Percentiles rank a stretch among this genome's conserved stretches.
Conservation (phyloP, 2,113 vertebrate species). For the Regulus satrapa region DNA sequence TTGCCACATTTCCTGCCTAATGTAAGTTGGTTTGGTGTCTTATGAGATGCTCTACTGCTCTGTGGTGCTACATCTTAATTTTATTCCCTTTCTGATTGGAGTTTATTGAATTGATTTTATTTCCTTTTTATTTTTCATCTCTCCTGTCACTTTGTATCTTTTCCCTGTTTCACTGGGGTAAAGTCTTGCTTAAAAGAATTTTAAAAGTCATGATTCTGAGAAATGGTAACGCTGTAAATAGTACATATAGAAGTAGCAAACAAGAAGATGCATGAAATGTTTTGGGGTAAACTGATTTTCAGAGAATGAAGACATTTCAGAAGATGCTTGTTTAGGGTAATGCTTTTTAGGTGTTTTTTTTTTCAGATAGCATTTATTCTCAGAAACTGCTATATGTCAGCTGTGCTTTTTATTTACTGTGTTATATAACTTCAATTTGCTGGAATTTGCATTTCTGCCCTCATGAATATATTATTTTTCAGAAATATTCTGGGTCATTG, state of each 20-base stretch:
- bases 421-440: not conserved
- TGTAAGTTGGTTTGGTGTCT: not conserved
- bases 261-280: not conserved
- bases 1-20: fast-evolving
- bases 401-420: not conserved
- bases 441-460: slow-evolving; percentile 22
- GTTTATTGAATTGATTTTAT: not conserved
- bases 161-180: not conserved
- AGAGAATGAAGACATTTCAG: not conserved
- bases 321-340: not conserved
- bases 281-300: not conserved
- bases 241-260: not conserved
- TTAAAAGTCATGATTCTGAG: not conserved
- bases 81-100: not conserved
- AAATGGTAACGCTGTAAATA: not conserved
- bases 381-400: not conserved
- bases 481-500: not conserved
- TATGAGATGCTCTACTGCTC: not conserved
- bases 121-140: not conserved
- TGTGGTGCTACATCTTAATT: not conserved
- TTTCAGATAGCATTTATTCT: not conserved
- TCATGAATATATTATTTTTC: not conserved
- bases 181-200: not conserved
- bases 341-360: not conserved
- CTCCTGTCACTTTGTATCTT: not conserved